Percentiles rank a stretch among this genome's conserved stretches.
Evolutionary conservation across 2,888 invertebrate species (phyloP).

Genomic region (Leucoma salicis): DNA sequence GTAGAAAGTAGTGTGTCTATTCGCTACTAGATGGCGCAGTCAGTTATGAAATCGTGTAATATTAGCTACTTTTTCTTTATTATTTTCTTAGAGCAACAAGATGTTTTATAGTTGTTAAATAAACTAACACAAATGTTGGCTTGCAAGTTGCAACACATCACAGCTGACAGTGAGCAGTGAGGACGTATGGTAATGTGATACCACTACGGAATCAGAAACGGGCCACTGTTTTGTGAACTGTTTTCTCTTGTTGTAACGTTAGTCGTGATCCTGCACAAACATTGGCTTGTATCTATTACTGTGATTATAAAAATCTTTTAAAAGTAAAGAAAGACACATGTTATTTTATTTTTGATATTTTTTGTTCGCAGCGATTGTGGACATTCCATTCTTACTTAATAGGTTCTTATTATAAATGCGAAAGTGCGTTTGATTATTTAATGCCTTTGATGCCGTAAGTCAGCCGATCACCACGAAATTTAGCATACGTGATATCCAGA

Average conservation of each 20-base stretch:
- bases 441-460: too few relatives aligned
- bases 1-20: constrained; percentile 16
- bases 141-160: constrained; percentile 17
- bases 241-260: constrained; percentile 39
- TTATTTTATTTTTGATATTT: background rate
- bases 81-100: background rate
- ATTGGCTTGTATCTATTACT: constrained; percentile 22
- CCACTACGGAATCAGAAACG: constrained; percentile 18
- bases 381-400: too few relatives aligned
- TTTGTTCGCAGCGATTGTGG: too few relatives aligned
- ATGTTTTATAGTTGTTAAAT: constrained; percentile 8
- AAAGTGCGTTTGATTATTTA: too few relatives aligned
- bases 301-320: background rate
- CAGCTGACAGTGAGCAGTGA: constrained; percentile 24
- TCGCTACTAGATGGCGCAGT: constrained; percentile 21
- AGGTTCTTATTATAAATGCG: too few relatives aligned
- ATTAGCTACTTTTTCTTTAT: background rate
- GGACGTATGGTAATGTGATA: constrained; percentile 37
- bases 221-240: constrained; percentile 39
- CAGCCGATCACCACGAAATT: too few relatives aligned
- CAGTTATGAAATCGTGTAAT: background rate
- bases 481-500: too few relatives aligned
- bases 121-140: constrained; percentile 10
- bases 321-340: background rate
- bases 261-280: constrained; percentile 31